Base-by-base conservation (phyloP, 2,888 invertebrate species). In the Aphidoletes aphidimyza region DNA sequence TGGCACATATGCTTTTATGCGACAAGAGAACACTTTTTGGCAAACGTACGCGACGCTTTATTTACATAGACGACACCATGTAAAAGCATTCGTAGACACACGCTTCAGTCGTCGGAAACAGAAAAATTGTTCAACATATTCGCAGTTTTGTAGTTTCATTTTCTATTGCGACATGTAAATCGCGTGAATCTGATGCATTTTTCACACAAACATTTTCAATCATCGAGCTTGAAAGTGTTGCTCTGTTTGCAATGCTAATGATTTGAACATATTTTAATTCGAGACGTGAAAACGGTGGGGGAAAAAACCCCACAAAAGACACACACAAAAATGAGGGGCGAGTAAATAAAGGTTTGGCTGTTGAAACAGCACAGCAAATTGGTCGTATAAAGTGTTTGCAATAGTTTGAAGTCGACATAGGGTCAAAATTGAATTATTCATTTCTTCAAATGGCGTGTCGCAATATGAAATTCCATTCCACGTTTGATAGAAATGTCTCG, bases 161-260 rank as follows among this genome's bases (percentile, higher is more conserved):
- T 22, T 14, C 54, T 54, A 17, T 54, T 47, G 47, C 69, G 34
- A 69, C 30, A n/a, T 69, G 69, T 30, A 30, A 17, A 54, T 42
- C 26, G 26, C 22, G n/a, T n/a, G n/a, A n/a, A n/a, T n/a, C n/a
- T n/a, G n/a, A n/a, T n/a, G n/a, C 49, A 19, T 3, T 49, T 54
- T 5, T 54, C 54, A 54, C 54, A 54, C 11, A 11, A 69, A 30
- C 69, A 69, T 30, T n/a, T n/a, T 30, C 69, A 69, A 69, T 69
- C 69, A 69, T 69, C 17, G 30, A 54, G 22, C 34, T 0, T 69
- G 30, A 2, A 69, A 69, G 17, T 30, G 14, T 30, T 34, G 14
- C 30, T 54, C 30, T 69, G 34, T 69, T 69, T 69, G 69, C 69
- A 69, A 30, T 69, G 69, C 69, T 69, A 69, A 69, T 69, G 34